These are phyloP conservation scores for Ditylenchus weischeri DNA, from an alignment of 2,888 invertebrate species.

Conservation along the genomic window DNA sequence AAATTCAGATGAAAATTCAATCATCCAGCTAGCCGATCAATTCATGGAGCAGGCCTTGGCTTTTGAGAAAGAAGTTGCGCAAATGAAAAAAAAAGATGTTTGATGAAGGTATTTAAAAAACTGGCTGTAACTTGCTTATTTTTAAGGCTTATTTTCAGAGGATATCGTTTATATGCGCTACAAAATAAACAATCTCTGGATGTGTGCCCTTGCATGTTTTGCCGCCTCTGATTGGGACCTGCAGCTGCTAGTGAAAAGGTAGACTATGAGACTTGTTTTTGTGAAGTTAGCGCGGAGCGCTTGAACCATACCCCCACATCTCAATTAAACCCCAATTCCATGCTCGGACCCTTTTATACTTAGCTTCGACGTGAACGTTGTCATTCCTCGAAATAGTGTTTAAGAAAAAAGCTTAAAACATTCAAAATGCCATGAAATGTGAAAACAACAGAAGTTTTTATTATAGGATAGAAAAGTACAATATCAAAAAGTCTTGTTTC, in stretches of 20 bases:
- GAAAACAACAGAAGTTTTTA: too few relatives aligned
- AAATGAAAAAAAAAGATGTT: constrained; percentile 21
- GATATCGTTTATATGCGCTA: constrained; percentile 18
- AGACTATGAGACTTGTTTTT: background rate
- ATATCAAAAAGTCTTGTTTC: too few relatives aligned
- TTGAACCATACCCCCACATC: too few relatives aligned
- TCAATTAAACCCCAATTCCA: too few relatives aligned
- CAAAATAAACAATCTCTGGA: constrained; percentile 32
- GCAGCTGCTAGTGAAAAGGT: constrained; percentile 26
- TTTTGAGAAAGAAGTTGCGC: constrained; percentile 19
- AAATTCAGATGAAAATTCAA: constrained; percentile 14
- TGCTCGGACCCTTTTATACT: too few relatives aligned
- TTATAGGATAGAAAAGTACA: too few relatives aligned
- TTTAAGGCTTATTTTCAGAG: too few relatives aligned
- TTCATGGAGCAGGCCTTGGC: constrained; percentile 32
- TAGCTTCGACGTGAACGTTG: too few relatives aligned
- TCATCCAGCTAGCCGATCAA: constrained; percentile 27
- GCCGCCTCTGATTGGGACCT: constrained; percentile 31
- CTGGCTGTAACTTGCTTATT: too few relatives aligned
- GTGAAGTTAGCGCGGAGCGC: background rate
- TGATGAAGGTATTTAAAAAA: constrained; percentile 26
- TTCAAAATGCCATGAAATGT: too few relatives aligned
- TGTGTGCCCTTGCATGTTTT: constrained; percentile 31
- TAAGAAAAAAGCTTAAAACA: too few relatives aligned
- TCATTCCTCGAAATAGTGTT: too few relatives aligned